phyloP scores from a whole-genome alignment of 2,797 vertebrate genomes.

The Fistularia commersonii region DNA sequence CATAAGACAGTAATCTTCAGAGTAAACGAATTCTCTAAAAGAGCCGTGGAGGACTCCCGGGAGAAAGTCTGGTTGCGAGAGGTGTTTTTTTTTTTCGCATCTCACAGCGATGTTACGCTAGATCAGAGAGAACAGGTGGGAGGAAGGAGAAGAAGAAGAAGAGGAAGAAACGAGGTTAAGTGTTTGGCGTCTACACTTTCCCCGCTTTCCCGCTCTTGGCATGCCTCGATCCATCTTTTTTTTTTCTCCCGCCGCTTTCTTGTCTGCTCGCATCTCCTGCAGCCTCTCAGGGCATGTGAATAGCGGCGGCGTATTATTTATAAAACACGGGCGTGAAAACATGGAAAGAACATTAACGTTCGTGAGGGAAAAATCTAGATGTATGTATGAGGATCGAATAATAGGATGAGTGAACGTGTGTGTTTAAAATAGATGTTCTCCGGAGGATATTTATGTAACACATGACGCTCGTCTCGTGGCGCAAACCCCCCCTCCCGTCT shows the following conservation, averaged over 20 bases:
- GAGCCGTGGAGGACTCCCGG: conserved; percentile 31
- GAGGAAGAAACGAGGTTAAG: conserved; percentile 38
- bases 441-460: background rate
- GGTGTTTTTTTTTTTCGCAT: conserved; percentile 49
- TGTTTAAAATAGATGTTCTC: conserved; percentile 56
- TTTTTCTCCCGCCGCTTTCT: conserved; percentile 4
- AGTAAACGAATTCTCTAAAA: conserved; percentile 34
- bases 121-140: conserved; percentile 52
- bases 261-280: conserved; percentile 15
- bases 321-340: conserved; percentile 46
- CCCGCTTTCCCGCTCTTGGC: conserved; percentile 33
- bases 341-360: conserved; percentile 55
- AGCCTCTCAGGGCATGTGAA: conserved; percentile 35
- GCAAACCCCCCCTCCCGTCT: background rate
- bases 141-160: conserved; percentile 19
- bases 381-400: conserved; percentile 16
- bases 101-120: conserved; percentile 42
- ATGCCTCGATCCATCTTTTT: conserved; percentile 29
- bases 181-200: conserved; percentile 39
- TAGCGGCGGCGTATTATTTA: conserved; percentile 49
- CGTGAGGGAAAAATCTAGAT: conserved; percentile 1
- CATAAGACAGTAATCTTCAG: conserved; percentile 39
- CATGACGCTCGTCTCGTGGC: no score
- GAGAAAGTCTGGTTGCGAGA: conserved; percentile 27
- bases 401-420: conserved; percentile 5